Percentiles rank a stretch among this genome's conserved stretches.
These are phyloP conservation scores for Eupithecia tripunctaria DNA, from an alignment of 2,888 invertebrate species.

Conservation along the genomic window DNA sequence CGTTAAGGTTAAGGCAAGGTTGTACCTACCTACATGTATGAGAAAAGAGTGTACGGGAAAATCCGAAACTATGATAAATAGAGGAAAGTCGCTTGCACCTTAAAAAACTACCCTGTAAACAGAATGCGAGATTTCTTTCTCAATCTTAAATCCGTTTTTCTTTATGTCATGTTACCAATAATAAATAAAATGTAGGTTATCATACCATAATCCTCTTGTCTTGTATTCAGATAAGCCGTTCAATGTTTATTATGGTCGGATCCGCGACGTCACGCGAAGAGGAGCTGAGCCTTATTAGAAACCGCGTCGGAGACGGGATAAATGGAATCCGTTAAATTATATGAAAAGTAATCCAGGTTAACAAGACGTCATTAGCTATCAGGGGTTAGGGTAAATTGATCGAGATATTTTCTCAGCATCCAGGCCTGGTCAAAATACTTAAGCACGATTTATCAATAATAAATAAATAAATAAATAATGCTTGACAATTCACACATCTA, in stretches of 20 bases:
- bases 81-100: background rate
- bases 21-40: too few relatives aligned
- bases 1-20: too few relatives aligned
- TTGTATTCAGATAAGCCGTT: conserved; percentile 7
- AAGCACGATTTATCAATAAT: background rate
- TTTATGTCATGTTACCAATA: background rate
- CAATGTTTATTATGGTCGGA: conserved; percentile 23
- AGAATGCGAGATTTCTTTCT: background rate
- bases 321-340: conserved; percentile 2
- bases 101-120: background rate
- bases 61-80: too few relatives aligned
- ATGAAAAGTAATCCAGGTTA: conserved; percentile 1
- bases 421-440: background rate
- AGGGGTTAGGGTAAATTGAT: background rate
- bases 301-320: conserved; percentile 10
- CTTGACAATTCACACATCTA: too few relatives aligned
- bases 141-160: background rate
- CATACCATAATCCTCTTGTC: conserved; percentile 6
- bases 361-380: background rate
- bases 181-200: too few relatives aligned
- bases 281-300: conserved; percentile 31
- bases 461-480: too few relatives aligned
- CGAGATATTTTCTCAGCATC: background rate
- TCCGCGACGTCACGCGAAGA: conserved; percentile 15
- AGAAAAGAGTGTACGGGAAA: too few relatives aligned